A percentile compares a stretch with the other conserved stretches of the same genome.
Evolutionary conservation across 1,140 invertebrate species (phyloP).

Genomic region (Cylas formicarius): DNA sequence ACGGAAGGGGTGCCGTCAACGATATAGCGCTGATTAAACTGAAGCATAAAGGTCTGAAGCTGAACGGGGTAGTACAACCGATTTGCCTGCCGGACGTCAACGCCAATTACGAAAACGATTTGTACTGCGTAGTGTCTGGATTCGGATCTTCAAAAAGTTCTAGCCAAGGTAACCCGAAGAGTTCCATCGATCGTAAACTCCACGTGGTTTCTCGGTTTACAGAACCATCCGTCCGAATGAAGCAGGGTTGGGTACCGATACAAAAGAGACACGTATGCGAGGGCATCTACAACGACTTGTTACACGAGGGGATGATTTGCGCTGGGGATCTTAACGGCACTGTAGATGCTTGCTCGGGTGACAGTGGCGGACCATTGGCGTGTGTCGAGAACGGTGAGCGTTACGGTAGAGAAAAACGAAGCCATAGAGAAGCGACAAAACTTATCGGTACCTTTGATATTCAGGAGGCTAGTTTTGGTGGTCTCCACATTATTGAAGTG

Average conservation of each 20-base stretch:
- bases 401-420: constrained; percentile 32
- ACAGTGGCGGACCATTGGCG: constrained; percentile 73
- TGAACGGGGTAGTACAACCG: constrained; percentile 63
- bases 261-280: constrained; percentile 73
- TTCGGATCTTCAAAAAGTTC: constrained; percentile 63
- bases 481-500: too few species aligned
- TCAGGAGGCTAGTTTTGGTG: too few species aligned
- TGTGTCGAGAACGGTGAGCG: constrained; percentile 54
- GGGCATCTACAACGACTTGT: constrained; percentile 67
- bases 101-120: constrained; percentile 46
- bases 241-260: constrained; percentile 78
- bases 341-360: constrained; percentile 83
- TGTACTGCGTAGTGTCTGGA: constrained; percentile 71
- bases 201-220: constrained; percentile 5
- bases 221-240: constrained; percentile 72
- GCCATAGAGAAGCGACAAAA: too few species aligned
- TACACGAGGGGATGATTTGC: constrained; percentile 82
- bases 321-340: constrained; percentile 78
- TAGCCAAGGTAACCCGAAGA: constrained; percentile 46
- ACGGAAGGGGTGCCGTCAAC: constrained; percentile 62
- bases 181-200: constrained; percentile 1
- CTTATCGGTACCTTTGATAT: too few species aligned
- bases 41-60: constrained; percentile 54
- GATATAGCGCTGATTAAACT: constrained; percentile 67
- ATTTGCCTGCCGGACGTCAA: constrained; percentile 61